These are phyloP conservation scores for Mirounga angustirostris DNA, from an alignment of 2,113 vertebrate species.

Conservation along the genomic window DNA sequence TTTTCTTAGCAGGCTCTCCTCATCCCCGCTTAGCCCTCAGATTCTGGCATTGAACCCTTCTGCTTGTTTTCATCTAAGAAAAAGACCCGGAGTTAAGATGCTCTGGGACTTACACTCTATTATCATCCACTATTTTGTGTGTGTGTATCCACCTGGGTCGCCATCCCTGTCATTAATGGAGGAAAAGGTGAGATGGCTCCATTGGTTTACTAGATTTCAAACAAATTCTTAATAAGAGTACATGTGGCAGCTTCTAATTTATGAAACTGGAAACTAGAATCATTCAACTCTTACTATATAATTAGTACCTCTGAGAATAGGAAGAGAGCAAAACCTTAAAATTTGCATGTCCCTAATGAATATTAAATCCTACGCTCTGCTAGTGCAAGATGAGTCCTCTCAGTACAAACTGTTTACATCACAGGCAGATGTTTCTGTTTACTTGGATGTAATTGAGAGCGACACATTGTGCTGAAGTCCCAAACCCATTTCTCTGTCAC, in stretches of 20 bases:
- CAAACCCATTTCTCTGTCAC: slow-evolving; percentile 47
- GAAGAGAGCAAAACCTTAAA: slow-evolving; percentile 60
- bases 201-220: slow-evolving; percentile 10
- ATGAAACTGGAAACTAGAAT: slow-evolving; percentile 53
- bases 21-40: not conserved
- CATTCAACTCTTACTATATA: slow-evolving; percentile 46
- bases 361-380: slow-evolving; percentile 29
- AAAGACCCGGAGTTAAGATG: not conserved
- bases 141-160: not conserved
- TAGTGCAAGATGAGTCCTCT: slow-evolving; percentile 69
- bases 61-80: not conserved
- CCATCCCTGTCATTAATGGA: not conserved
- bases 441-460: slow-evolving; percentile 74
- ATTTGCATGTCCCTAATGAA: slow-evolving; percentile 57
- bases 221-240: not conserved
- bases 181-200: not conserved
- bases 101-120: not conserved
- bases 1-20: not conserved
- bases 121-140: not conserved
- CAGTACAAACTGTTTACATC: slow-evolving; percentile 72
- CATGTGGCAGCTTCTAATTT: slow-evolving; percentile 56
- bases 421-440: slow-evolving; percentile 83
- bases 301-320: slow-evolving; percentile 72
- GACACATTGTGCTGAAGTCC: slow-evolving; percentile 58
- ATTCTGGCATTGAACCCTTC: not conserved